Evolutionary conservation across 2,797 vertebrate species (phyloP).

Genomic region (Dermochelys coriacea): DNA sequence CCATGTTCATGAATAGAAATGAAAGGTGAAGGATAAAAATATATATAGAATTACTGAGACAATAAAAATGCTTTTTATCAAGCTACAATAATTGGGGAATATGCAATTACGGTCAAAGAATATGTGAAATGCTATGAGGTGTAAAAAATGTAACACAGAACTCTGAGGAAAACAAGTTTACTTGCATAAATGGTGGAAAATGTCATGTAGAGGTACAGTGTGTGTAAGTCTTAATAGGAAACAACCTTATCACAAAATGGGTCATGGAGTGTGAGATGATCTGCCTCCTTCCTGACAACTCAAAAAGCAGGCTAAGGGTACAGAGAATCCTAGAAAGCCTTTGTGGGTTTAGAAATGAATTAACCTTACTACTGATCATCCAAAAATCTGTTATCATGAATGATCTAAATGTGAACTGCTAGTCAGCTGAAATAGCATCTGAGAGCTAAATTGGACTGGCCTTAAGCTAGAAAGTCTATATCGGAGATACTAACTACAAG

Average conservation of each 20-base stretch:
- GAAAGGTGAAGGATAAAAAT: not conserved
- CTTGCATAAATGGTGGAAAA: not conserved
- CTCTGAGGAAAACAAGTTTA: not conserved
- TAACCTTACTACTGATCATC: not conserved
- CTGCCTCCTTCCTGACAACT: not conserved
- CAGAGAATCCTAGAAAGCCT: not conserved
- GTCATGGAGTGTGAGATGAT: not conserved
- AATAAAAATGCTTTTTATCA: not conserved
- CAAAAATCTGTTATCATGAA: not conserved
- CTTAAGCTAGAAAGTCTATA: not conserved
- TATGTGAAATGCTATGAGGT: not conserved
- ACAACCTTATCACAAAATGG: not conserved
- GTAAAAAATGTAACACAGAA: not conserved
- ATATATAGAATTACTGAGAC: not conserved
- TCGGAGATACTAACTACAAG: not conserved
- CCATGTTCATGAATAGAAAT: not conserved
- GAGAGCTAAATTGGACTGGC: not conserved
- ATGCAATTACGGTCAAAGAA: not conserved
- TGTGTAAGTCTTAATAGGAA: not conserved
- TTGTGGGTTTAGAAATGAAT: not conserved
- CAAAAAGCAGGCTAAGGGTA: not conserved
- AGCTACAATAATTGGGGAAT: not conserved
- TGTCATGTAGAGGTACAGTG: not conserved
- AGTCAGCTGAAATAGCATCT: not conserved
- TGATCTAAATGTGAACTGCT: not conserved